Percentiles rank a stretch among this genome's conserved stretches.
phyloP scores from a whole-genome alignment of 2,888 invertebrate species.

The Chloromyia formosa region DNA sequence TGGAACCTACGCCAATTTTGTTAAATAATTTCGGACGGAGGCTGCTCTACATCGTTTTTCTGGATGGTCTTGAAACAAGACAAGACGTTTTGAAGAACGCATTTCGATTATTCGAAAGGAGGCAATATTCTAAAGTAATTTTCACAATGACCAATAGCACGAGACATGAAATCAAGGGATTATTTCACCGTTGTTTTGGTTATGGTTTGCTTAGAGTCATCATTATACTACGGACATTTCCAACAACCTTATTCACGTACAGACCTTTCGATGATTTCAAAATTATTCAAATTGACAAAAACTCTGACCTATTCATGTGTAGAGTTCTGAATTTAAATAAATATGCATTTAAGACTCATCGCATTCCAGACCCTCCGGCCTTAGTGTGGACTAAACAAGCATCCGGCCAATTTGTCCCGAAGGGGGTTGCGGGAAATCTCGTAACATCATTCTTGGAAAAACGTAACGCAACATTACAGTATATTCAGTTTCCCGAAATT shows the following conservation, averaged over 20 bases:
- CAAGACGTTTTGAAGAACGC: background rate
- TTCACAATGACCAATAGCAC: too few relatives aligned
- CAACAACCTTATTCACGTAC: background rate
- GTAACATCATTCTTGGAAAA: background rate
- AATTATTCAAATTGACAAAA: background rate
- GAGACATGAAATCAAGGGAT: background rate
- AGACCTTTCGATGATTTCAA: background rate
- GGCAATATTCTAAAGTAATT: background rate
- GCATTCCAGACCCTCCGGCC: too few relatives aligned
- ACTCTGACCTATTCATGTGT: background rate
- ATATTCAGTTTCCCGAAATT: background rate
- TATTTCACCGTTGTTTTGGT: background rate
- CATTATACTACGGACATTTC: background rate
- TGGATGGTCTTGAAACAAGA: background rate
- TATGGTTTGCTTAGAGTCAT: background rate
- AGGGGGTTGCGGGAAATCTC: background rate
- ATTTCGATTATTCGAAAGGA: background rate
- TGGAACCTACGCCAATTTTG: background rate
- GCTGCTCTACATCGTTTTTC: background rate
- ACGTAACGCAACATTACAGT: background rate
- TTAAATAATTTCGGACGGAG: background rate
- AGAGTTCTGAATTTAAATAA: background rate
- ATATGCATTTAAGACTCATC: background rate
- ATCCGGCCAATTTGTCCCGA: background rate
- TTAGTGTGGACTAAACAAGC: too few relatives aligned